Evolutionary conservation across 2,888 invertebrate genomes (phyloP), one percentile per base, ranked within the genome.

Genomic region (Hydriomena furcata): DNA sequence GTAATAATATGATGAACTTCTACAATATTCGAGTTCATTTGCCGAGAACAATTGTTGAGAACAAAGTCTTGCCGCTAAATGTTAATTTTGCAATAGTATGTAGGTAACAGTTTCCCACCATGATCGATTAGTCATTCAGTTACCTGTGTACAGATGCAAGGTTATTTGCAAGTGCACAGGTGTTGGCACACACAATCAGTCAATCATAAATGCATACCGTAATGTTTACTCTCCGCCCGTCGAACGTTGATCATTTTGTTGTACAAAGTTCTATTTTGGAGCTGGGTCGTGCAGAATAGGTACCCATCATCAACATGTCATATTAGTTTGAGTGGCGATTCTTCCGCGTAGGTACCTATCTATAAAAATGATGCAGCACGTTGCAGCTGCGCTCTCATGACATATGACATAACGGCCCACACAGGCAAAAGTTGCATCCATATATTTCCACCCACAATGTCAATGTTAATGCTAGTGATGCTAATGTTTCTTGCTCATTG

Each of bases 1-100:
- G 71, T 72, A 69, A 71, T 65, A 66, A 73, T 80, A 79, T 79
- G 73, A 80, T 77, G 73, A 82, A 79, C 73, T 81, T 77, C 69
- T 66, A 69, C 71, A 73, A 76, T 80, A 73, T 79, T 76, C 65
- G 65, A 70, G 58, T 77, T 81, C 71, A 75, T 78, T 78, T 75
- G 60, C 64, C 69, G 68, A 67, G 67, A 70, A 71, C 76, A 32
- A 75, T n/a, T 73, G 64, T 66, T 69, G 61, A 51, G 61, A 52
- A 59, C n/a, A n/a, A 36, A 36, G 11, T 30, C 8, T 55, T 10
- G 10, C 24, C 8, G 13, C 13, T 25, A 24, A 12, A 20, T 21
- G 17, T 23, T 40, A 11, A 38, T 58, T 58, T 52, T 36, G 27
- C 7, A 17, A 31, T 31, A 24, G n/a, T n/a, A n/a, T n/a, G n/a